phyloP scores from a whole-genome alignment of 2,888 invertebrate genomes.

The Pristionchus entomophagus region DNA sequence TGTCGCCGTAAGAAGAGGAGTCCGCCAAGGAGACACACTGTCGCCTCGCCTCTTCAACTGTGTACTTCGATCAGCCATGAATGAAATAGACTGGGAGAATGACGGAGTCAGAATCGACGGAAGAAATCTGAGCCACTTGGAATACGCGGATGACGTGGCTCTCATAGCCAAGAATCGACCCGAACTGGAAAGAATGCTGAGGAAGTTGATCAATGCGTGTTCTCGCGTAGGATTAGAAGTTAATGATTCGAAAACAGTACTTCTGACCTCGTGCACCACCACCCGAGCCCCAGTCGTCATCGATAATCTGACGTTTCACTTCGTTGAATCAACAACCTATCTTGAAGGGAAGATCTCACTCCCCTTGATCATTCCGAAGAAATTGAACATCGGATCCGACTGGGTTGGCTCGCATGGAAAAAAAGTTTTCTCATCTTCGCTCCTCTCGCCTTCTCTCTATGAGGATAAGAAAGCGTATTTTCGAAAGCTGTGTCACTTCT shows the following conservation, averaged over 20 bases:
- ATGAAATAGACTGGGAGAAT: background rate
- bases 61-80: background rate
- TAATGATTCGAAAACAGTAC: background rate
- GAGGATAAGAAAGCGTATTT: too few species aligned
- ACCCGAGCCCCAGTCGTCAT: background rate
- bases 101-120: background rate
- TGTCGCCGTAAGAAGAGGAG: background rate
- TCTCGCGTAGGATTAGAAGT: background rate
- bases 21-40: background rate
- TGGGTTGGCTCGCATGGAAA: background rate
- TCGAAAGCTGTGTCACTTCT: background rate
- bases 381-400: background rate
- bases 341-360: background rate
- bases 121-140: background rate
- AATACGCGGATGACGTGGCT: conserved; percentile 4
- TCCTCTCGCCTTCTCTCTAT: too few species aligned
- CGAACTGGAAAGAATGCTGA: background rate
- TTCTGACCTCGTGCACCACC: background rate
- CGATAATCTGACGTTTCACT: background rate
- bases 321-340: background rate
- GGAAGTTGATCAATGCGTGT: background rate
- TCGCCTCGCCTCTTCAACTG: background rate
- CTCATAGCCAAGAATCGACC: background rate
- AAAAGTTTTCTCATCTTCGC: background rate
- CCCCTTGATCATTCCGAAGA: background rate